Evolutionary conservation across 1,140 invertebrate species (phyloP).

Genomic region (Atopsyche davidsoni): DNA sequence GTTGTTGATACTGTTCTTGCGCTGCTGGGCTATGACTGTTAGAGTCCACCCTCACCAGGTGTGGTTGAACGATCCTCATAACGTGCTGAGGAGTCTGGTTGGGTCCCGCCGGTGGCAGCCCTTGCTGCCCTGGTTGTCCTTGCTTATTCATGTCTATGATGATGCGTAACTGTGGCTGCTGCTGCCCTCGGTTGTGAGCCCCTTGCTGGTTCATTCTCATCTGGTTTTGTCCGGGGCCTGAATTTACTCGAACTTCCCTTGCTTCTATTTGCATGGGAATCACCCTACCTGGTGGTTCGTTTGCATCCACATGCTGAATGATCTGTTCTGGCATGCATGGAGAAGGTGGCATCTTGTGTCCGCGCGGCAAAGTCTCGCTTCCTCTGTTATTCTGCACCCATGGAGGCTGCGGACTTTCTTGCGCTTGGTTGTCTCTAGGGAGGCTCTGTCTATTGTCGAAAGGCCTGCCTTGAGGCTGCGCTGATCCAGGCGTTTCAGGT

Average conservation of each 20-base stretch:
- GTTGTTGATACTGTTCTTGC: too few relatives aligned
- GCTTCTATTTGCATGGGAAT: constrained; percentile 49
- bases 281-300: constrained; percentile 31
- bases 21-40: constrained; percentile 28
- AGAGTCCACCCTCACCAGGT: constrained; percentile 40
- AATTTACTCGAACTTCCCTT: constrained; percentile 37
- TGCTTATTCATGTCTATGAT: constrained; percentile 42
- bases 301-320: constrained; percentile 9
- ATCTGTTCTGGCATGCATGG: constrained; percentile 10
- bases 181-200: constrained; percentile 16
- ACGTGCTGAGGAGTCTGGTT: constrained; percentile 44
- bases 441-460: constrained; percentile 45
- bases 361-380: constrained; percentile 13
- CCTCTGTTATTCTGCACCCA: constrained; percentile 22
- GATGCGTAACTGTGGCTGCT: constrained; percentile 43
- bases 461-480: constrained; percentile 38
- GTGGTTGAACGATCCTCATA: constrained; percentile 44
- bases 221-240: too few relatives aligned
- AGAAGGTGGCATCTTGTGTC: constrained; percentile 13
- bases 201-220: constrained; percentile 22
- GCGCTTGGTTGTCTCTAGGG: constrained; percentile 34
- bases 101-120: constrained; percentile 19
- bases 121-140: constrained; percentile 6
- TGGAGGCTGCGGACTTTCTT: constrained; percentile 27
- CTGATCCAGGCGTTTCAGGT: constrained; percentile 33